Percentiles rank a stretch among this genome's conserved stretches.
phyloP scores from a whole-genome alignment of 2,888 invertebrate genomes.

The Corbicula japonica region DNA sequence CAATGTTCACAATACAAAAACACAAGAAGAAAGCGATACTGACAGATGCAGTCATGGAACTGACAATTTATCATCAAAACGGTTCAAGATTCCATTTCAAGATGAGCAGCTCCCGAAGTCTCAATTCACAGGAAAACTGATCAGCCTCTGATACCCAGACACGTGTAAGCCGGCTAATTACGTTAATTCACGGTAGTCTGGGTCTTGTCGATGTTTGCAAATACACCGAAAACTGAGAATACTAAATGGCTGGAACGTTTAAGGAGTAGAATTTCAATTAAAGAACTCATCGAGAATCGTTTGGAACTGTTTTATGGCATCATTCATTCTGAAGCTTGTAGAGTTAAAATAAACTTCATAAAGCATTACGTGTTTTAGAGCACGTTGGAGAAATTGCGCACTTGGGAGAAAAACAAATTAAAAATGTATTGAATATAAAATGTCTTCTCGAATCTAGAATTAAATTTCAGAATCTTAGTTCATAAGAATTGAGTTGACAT shows the following conservation, averaged over 20 bases:
- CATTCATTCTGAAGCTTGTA: too few species aligned
- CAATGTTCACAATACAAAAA: too few species aligned
- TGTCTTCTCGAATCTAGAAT: too few species aligned
- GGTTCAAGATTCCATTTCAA: neutral
- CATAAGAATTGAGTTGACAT: too few species aligned
- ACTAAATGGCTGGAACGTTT: slow-evolving; percentile 10
- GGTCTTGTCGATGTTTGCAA: slow-evolving; percentile 15
- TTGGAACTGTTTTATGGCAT: too few species aligned
- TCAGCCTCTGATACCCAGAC: slow-evolving; percentile 1
- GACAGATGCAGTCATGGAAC: slow-evolving; percentile 37
- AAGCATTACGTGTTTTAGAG: too few species aligned
- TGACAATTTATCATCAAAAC: slow-evolving; percentile 21
- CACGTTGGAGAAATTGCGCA: too few species aligned
- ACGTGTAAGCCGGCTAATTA: slow-evolving; percentile 32
- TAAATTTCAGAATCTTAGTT: too few species aligned
- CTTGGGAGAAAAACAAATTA: too few species aligned
- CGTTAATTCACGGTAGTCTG: slow-evolving; percentile 14
- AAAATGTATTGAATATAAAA: too few species aligned
- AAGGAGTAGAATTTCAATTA: slow-evolving; percentile 34
- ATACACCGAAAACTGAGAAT: slow-evolving; percentile 12
- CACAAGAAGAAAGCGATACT: too few species aligned
- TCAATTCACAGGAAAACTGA: neutral
- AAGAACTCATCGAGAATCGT: slow-evolving; percentile 3
- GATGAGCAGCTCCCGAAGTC: slow-evolving; percentile 5
- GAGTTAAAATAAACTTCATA: too few species aligned